A percentile compares a stretch with the other conserved stretches of the same genome.
Evolutionary conservation across 2,888 invertebrate genomes (phyloP).

Genomic region (Meiosimyza decipiens): DNA sequence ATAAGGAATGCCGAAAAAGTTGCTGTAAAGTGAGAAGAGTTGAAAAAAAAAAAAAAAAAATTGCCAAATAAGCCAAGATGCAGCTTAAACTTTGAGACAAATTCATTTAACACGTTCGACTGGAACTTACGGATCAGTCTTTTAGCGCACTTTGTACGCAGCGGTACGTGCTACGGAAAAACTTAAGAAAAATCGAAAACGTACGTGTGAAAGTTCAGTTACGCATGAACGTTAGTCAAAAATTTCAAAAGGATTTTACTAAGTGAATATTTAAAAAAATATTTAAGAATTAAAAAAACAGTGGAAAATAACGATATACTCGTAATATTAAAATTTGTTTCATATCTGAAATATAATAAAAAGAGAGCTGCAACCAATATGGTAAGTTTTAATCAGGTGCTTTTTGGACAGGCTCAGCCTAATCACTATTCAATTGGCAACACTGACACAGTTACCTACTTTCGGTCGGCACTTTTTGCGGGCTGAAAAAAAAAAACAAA

Average conservation of each 20-base stretch:
- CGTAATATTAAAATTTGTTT: too few relatives aligned
- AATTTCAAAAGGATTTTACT: neutral
- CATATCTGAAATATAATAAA: neutral
- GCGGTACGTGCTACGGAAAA: slow-evolving; percentile 35
- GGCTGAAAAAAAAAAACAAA: neutral
- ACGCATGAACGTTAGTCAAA: neutral
- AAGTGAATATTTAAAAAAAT: too few relatives aligned
- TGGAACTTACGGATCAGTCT: slow-evolving; percentile 46
- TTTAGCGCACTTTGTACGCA: slow-evolving; percentile 40
- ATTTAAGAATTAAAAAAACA: too few relatives aligned
- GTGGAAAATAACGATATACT: too few relatives aligned
- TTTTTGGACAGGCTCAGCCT: slow-evolving; percentile 33
- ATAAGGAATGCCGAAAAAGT: neutral
- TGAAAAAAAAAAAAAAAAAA: slow-evolving; percentile 19
- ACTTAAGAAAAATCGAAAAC: slow-evolving; percentile 33
- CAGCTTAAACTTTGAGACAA: slow-evolving; percentile 6
- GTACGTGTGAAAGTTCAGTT: neutral
- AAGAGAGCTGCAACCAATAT: neutral
- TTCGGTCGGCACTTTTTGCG: neutral
- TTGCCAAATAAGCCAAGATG: slow-evolving; percentile 15
- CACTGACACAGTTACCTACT: slow-evolving; percentile 37
- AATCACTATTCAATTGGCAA: slow-evolving; percentile 44
- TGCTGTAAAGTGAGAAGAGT: neutral
- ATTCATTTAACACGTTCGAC: slow-evolving; percentile 45
- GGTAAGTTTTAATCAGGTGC: slow-evolving; percentile 19